These are phyloP conservation scores for Ellobius talpinus DNA, from an alignment of 2,113 vertebrate genomes.

Conservation along the genomic window DNA sequence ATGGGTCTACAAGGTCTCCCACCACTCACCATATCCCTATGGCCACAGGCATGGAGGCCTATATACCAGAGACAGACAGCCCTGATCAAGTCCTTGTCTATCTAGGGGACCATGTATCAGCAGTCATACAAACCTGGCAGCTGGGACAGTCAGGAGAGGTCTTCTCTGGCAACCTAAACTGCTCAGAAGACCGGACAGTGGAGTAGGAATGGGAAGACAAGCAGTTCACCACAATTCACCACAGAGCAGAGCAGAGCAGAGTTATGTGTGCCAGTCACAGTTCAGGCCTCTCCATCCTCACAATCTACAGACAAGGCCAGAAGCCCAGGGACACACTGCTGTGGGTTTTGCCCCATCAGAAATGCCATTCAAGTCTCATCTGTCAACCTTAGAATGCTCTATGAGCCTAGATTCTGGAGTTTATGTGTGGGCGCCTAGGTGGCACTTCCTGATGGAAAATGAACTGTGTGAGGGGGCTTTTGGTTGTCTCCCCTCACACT, in stretches of 20 bases:
- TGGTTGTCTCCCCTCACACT: fast-evolving
- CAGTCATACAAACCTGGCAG: neutral
- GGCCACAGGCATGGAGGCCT: neutral
- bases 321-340: neutral
- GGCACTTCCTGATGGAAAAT: neutral
- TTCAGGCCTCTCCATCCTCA: neutral
- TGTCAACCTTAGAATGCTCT: neutral
- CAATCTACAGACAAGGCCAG: neutral
- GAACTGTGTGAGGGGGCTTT: neutral
- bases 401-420: neutral
- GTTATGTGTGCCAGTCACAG: neutral
- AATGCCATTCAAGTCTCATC: neutral
- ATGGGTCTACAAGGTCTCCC: neutral
- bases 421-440: neutral
- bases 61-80: neutral
- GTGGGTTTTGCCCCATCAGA: neutral
- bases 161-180: neutral
- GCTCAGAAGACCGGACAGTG: neutral
- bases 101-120: neutral
- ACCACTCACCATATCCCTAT: neutral
- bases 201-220: neutral
- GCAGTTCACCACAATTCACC: neutral
- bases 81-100: neutral
- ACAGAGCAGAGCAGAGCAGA: neutral
- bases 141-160: neutral